These are phyloP conservation scores for Syngnathoides biaculeatus DNA, from an alignment of 2,113 vertebrate genomes.

Conservation along the genomic window DNA sequence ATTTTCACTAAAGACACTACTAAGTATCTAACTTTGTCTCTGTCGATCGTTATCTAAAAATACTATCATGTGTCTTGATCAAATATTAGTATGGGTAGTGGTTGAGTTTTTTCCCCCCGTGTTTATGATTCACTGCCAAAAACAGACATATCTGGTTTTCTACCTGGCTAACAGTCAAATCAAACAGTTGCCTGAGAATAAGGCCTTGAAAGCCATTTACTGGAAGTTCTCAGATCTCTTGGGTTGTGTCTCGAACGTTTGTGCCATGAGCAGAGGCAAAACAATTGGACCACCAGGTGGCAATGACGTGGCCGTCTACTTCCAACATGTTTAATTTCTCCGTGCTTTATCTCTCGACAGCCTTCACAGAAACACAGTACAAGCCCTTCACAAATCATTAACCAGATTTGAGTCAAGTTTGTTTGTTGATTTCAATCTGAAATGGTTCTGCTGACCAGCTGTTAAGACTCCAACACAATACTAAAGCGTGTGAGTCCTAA, in stretches of 20 bases:
- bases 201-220: conserved; percentile 7
- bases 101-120: too few relatives aligned
- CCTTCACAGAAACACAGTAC: conserved; percentile 64
- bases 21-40: not conserved
- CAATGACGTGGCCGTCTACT: conserved; percentile 13
- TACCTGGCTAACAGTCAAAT: not conserved
- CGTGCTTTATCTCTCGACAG: conserved; percentile 50
- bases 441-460: not conserved
- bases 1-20: not conserved
- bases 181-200: not conserved
- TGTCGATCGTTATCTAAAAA: too few relatives aligned
- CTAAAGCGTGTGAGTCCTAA: too few relatives aligned
- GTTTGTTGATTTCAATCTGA: not conserved
- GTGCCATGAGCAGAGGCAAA: conserved; percentile 22
- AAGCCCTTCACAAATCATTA: conserved; percentile 62
- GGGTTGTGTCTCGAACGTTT: conserved; percentile 37
- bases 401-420: conserved; percentile 20
- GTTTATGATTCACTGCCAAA: not conserved
- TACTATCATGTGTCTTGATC: not conserved
- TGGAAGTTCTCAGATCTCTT: conserved; percentile 7
- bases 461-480: not conserved
- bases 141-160: not conserved
- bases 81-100: not conserved
- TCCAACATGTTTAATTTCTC: conserved; percentile 35
- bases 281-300: conserved; percentile 23